These are phyloP conservation scores for Dendrocopos noguchii DNA, from an alignment of 2,113 vertebrate species.

Conservation along the genomic window DNA sequence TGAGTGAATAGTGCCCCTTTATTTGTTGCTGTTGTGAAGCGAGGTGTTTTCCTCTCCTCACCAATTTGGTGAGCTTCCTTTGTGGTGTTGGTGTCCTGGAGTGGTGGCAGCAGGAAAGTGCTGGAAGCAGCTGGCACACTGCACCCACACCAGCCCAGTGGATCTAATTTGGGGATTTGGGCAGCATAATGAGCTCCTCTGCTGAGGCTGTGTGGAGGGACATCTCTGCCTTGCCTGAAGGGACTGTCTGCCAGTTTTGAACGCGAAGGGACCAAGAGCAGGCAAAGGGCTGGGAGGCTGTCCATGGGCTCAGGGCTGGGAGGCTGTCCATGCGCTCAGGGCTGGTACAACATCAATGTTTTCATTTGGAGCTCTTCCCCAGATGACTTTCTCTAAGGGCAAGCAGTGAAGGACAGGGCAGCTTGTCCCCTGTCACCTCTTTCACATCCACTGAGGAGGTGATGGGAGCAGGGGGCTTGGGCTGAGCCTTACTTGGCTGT, in stretches of 20 bases:
- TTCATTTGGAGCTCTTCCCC: neutral
- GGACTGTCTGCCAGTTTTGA: neutral
- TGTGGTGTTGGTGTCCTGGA: neutral
- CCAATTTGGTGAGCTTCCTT: neutral
- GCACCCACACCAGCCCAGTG: neutral
- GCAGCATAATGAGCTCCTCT: neutral
- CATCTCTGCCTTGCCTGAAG: neutral
- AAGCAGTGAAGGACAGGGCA: neutral
- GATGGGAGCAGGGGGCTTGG: accelerated
- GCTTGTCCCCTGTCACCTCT: neutral
- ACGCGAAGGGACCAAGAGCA: accelerated
- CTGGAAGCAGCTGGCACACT: neutral
- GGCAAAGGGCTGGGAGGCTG: neutral
- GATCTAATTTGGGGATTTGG: neutral
- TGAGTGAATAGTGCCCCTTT: constrained; percentile 5
- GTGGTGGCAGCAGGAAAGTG: neutral
- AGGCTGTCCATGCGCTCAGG: accelerated
- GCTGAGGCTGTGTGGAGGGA: neutral
- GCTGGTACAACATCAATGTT: neutral
- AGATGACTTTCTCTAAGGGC: neutral
- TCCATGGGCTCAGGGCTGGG: neutral
- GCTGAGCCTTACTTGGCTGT: accelerated
- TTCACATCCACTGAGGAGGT: neutral
- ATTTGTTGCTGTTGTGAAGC: neutral
- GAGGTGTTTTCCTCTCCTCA: constrained; percentile 5